Conservation (phyloP, 2,113 vertebrate species). For the Gallinago jamesoni region DNA sequence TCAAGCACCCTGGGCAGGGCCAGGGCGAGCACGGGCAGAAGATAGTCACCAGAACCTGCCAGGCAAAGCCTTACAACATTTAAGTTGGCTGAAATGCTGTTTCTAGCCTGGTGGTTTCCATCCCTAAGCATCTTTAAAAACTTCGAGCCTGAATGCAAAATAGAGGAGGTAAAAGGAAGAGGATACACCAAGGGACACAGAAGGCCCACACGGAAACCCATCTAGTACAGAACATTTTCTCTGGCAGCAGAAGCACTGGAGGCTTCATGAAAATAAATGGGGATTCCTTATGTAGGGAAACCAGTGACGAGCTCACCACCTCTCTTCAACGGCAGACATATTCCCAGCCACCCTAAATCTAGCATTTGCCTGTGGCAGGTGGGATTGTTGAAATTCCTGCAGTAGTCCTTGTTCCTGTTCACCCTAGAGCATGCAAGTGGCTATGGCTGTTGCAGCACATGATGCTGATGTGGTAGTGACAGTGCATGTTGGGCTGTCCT, state of each 20-base stretch:
- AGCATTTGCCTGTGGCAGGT: neutral
- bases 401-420: neutral
- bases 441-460: neutral
- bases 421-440: accelerated
- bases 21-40: neutral
- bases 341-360: neutral
- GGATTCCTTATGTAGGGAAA: accelerated
- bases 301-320: accelerated
- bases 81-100: neutral
- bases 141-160: neutral
- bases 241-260: neutral
- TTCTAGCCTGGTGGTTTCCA: neutral
- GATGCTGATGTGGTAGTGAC: accelerated
- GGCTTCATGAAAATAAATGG: neutral
- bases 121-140: neutral
- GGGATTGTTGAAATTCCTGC: neutral
- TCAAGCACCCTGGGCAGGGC: neutral
- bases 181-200: accelerated
- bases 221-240: neutral
- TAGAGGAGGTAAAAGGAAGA: neutral
- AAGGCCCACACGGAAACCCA: neutral
- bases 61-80: neutral
- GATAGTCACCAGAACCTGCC: neutral
- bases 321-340: neutral
- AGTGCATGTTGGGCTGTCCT: accelerated